Evolutionary conservation across 2,797 vertebrate species (phyloP).

Genomic region (Hapalemur alaotrensis): DNA sequence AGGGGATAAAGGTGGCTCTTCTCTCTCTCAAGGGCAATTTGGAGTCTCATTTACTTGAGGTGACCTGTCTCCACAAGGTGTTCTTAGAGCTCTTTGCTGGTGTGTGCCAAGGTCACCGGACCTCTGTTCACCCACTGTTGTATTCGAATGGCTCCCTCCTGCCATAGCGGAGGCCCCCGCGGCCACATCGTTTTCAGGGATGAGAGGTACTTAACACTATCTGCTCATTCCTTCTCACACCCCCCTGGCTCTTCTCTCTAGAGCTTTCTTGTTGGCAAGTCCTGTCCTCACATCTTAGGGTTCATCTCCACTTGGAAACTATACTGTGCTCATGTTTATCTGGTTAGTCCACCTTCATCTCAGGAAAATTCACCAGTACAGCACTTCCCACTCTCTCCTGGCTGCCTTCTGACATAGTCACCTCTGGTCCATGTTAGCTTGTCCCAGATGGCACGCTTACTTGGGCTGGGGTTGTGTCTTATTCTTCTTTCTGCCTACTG

Average conservation of each 20-base stretch:
- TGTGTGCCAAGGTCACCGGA: not conserved
- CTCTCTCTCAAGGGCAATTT: not conserved
- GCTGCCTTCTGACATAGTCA: not conserved
- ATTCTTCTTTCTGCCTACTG: not conserved
- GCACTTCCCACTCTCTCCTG: not conserved
- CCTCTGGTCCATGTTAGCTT: not conserved
- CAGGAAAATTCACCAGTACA: not conserved
- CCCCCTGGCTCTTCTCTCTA: not conserved
- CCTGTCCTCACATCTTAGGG: not conserved
- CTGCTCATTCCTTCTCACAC: not conserved
- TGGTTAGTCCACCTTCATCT: not conserved
- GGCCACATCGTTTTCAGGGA: not conserved
- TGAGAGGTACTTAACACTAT: not conserved
- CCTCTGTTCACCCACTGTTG: not conserved
- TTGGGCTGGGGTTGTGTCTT: fast-evolving
- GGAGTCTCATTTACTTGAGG: not conserved
- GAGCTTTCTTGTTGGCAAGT: not conserved
- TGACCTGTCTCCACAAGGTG: not conserved
- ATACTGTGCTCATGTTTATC: not conserved
- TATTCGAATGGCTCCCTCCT: not conserved
- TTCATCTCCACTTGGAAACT: not conserved
- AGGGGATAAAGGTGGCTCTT: not conserved
- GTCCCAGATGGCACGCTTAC: not conserved
- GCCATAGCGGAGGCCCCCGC: not conserved
- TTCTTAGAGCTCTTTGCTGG: not conserved